Conservation (phyloP, 1,140 invertebrate species). For the Parasteatoda tepidariorum region DNA sequence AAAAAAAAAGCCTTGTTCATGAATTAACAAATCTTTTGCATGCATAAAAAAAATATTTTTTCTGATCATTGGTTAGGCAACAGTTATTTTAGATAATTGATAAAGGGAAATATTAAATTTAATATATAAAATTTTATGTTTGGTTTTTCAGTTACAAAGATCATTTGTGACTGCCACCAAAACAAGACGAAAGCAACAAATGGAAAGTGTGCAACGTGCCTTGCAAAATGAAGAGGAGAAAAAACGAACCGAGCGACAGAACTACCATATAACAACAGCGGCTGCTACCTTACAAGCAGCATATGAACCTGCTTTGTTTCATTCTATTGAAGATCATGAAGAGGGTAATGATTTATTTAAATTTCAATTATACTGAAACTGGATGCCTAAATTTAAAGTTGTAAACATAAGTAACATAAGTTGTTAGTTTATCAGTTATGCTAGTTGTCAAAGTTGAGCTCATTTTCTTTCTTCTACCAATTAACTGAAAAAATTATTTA, state of each 20-base stretch:
- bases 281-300: constrained; percentile 95
- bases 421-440: background rate
- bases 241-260: constrained; percentile 91
- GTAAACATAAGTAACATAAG: too few species aligned
- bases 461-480: too few species aligned
- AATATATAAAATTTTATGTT: too few species aligned
- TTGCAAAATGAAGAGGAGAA: constrained; percentile 96
- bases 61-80: too few species aligned
- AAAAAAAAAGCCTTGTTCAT: too few species aligned
- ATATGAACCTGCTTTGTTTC: constrained; percentile 93
- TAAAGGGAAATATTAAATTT: too few species aligned
- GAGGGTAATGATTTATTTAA: constrained; percentile 52
- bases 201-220: constrained; percentile 95
- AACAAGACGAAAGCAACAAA: constrained; percentile 98
- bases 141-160: constrained; percentile 74
- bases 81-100: too few species aligned
- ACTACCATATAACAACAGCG: constrained; percentile 96
- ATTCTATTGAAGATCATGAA: constrained; percentile 84
- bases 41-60: too few species aligned
- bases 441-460: too few species aligned
- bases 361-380: too few species aligned
- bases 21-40: too few species aligned
- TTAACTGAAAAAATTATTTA: too few species aligned
- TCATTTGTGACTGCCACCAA: constrained; percentile 98
- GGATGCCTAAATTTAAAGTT: background rate